Evolutionary conservation across 2,113 vertebrate species (phyloP), one percentile per base, ranked within the genome.

Genomic region (Aix galericulata): DNA sequence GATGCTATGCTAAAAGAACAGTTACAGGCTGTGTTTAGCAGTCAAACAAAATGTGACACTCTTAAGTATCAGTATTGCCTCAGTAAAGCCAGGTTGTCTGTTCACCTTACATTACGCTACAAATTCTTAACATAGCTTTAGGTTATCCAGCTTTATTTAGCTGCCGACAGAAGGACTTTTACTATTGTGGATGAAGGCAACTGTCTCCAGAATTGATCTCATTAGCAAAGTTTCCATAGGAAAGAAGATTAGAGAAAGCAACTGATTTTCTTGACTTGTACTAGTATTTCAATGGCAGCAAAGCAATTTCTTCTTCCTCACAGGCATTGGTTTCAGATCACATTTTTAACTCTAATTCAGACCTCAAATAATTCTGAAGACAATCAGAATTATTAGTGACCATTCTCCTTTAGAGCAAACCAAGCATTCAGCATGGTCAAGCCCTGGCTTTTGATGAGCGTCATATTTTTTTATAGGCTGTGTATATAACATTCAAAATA

Each of bases 151-250:
- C 77, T 97, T 94, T 95, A 97, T 97, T 98, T 96, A 96, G 93
- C 94, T 94, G 95, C 90, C 60, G 46, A 97, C 55, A 96, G 94
- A 96, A 97, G 90, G 91, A 96, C 92, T 95, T 95, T 95, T 80
- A 91, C 91, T 96, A 73, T 18, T 66, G 92, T 93, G 78, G 95
- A 96, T 97, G 90, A 95, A 95, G 95, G 93, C 94, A 90, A 95
- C 95, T 94, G 94, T 91, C 96, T 90, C 93, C 89, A 88, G 96
- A 96, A 96, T 95, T 96, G 92, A 95, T 97, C 96, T 97, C 95
- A 97, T 97, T 97, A 97, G 93, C 56, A 91, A 97, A 97, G 95
- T 97, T 97, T 97, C 91, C 84, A 94, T 87, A 91, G 91, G 95
- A 96, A 97, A 88, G 94, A 46, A 96, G 93, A 95, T 97, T 95